Conservation (phyloP, 2,888 invertebrate species). For the Masnerella sp. region DNA sequence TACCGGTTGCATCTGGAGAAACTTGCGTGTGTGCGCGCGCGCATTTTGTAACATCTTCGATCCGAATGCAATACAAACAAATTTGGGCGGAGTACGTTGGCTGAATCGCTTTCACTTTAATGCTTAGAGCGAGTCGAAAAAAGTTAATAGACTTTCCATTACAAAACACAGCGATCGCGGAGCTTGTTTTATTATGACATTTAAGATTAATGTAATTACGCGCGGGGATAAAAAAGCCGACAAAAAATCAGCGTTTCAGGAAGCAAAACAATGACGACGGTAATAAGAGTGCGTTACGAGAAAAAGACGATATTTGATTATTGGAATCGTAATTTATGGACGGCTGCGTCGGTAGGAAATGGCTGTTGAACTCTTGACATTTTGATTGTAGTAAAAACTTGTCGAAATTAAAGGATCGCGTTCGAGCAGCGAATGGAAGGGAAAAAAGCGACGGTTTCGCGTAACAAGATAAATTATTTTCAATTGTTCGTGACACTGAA, state of each 20-base stretch:
- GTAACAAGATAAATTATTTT: slow-evolving; percentile 50
- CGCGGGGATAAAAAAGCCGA: slow-evolving; percentile 31
- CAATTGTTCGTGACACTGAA: slow-evolving; percentile 39
- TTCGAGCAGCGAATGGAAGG: slow-evolving; percentile 1
- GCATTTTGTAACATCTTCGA: slow-evolving; percentile 44
- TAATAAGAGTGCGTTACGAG: slow-evolving; percentile 37
- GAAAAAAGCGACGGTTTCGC: neutral
- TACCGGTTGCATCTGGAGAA: slow-evolving; percentile 37
- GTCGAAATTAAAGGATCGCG: slow-evolving; percentile 47
- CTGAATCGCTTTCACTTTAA: slow-evolving; percentile 54
- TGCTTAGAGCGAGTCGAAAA: slow-evolving; percentile 48
- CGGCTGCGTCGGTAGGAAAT: slow-evolving; percentile 21
- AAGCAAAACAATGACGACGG: slow-evolving; percentile 50
- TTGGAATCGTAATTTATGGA: slow-evolving; percentile 46
- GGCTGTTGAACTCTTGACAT: slow-evolving; percentile 55
- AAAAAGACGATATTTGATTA: slow-evolving; percentile 51
- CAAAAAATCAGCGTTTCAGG: slow-evolving; percentile 37
- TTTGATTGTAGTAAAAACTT: slow-evolving; percentile 42
- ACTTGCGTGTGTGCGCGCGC: slow-evolving; percentile 20
- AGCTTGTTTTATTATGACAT: slow-evolving; percentile 58
- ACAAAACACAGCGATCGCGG: slow-evolving; percentile 37
- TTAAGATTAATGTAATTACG: slow-evolving; percentile 57
- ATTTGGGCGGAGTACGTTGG: slow-evolving; percentile 54
- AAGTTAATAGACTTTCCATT: slow-evolving; percentile 59
- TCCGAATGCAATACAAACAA: slow-evolving; percentile 53